Percentiles rank a stretch among this genome's conserved stretches.
Evolutionary conservation across 2,797 vertebrate genomes (phyloP).

Genomic region (Coregonus ussuriensis): DNA sequence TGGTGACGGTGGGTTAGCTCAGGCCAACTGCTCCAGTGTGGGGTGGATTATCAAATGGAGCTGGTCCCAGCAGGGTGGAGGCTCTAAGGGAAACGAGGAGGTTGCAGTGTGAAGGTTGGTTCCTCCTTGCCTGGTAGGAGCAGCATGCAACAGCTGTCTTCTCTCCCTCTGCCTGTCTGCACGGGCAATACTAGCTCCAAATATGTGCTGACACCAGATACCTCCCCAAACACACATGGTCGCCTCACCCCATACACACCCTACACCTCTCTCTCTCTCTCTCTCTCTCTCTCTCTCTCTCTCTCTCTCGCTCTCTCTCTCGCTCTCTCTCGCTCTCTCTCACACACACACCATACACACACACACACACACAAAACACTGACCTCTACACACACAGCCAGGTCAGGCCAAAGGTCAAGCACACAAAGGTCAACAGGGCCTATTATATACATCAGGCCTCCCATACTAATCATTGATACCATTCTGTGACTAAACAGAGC

Average conservation of each 20-base stretch:
- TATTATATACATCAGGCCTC: conserved; percentile 30
- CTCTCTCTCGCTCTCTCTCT: too few relatives aligned
- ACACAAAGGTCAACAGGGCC: conserved; percentile 50
- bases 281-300: too few relatives aligned
- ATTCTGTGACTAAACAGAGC: conserved; percentile 40
- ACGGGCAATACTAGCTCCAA: conserved; percentile 36
- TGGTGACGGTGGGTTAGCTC: background rate
- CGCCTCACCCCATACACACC: too few relatives aligned
- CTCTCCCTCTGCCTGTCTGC: conserved; percentile 16
- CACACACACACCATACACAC: conserved; percentile 5
- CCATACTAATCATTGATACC: conserved; percentile 31
- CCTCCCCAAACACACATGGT: conserved; percentile 28
- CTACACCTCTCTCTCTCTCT: too few relatives aligned
- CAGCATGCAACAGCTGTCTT: conserved; percentile 19
- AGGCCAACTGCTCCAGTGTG: background rate
- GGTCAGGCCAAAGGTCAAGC: conserved; percentile 45
- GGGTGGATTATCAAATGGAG: background rate
- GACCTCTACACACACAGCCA: conserved; percentile 6
- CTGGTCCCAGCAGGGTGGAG: background rate
- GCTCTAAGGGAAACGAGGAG: background rate
- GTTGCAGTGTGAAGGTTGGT: background rate
- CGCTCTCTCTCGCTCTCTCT: too few relatives aligned
- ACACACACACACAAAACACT: conserved; percentile 37
- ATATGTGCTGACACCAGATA: conserved; percentile 33
- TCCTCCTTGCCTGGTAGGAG: background rate